Base-by-base conservation (phyloP, 2,113 vertebrate genomes). In the Theristicus caerulescens region DNA sequence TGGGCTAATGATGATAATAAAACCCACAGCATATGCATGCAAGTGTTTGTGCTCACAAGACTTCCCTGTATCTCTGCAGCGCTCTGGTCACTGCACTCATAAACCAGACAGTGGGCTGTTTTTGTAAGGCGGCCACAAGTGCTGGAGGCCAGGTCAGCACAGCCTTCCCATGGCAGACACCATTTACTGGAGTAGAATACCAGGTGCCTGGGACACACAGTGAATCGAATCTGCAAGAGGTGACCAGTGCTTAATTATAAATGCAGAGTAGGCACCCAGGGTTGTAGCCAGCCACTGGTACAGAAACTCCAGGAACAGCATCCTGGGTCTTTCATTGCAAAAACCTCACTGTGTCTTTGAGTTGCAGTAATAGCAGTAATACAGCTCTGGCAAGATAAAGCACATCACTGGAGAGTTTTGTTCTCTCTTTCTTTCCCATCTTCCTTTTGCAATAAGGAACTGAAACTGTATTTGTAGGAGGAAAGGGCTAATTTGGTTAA, bases 1-100 rank as follows among this genome's bases (percentile, higher is more conserved):
- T 7, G 6, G 34, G 11, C 7, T 77, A 52, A 40, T 13, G 7
- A 32, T 31, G 34, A 40, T 16, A 59, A 73, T 5, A 46, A 65
- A 52, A 64, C 1, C 1, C 4, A 20, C 20, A 47, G 29, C 2
- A 8, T 15, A 20, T 2, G 8, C 0, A 0, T 31, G 7, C 27
- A 65, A 85, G 29, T 4, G 8, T 69, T 73, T 44, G 42, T 1
- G 1, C 24, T 55, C 64, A 49, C 6, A 36, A 21, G 18, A 7
- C 1, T 4, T 73, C 31, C 24, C 49, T 3, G 3, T 13, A 21
- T 19, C 40, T 57, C 69, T 29, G 18, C 51, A 52, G 29, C 1
- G 2, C 34, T 65, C 44, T 58, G 21, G n/a, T 76, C 46, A 11
- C 57, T 38, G 51, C 7, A 17, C 22, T 66, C 8, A 18, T 29